phyloP scores from a whole-genome alignment of 2,113 vertebrate species.

The Pelecanus crispus region DNA sequence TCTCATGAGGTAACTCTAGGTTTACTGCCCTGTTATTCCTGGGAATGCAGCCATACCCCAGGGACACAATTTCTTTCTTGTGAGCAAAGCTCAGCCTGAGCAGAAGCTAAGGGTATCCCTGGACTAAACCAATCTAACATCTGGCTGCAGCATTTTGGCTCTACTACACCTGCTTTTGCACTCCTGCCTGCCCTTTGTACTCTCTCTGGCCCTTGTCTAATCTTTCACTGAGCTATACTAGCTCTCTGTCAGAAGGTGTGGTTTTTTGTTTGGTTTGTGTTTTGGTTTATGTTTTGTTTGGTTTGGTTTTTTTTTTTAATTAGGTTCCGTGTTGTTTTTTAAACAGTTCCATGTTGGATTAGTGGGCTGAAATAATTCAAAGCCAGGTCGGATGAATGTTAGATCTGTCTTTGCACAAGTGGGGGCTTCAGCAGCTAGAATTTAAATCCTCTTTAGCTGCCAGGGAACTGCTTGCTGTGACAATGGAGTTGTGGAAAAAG shows the following conservation, averaged over 20 bases:
- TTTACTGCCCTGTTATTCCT: not conserved
- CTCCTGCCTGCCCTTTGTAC: not conserved
- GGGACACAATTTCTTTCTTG: not conserved
- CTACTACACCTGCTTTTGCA: not conserved
- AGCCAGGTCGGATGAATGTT: not conserved
- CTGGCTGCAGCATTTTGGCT: not conserved
- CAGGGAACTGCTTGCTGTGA: not conserved
- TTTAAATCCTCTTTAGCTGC: not conserved
- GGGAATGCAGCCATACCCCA: not conserved
- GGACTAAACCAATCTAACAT: not conserved
- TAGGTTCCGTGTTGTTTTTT: too few relatives aligned
- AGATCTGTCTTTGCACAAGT: not conserved
- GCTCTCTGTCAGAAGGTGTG: not conserved
- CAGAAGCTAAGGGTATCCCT: not conserved
- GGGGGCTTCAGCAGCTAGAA: not conserved
- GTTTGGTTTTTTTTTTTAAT: not conserved
- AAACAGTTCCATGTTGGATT: not conserved
- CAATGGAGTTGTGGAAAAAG: not conserved
- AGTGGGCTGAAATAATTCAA: not conserved
- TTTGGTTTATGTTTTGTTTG: not conserved
- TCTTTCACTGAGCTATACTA: not conserved
- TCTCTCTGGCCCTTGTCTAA: not conserved
- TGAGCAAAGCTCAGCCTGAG: not conserved
- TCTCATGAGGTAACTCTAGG: not conserved
- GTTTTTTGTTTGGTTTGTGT: accelerated